Base-by-base conservation (phyloP, 2,113 vertebrate genomes). In the Nesoenas mayeri region DNA sequence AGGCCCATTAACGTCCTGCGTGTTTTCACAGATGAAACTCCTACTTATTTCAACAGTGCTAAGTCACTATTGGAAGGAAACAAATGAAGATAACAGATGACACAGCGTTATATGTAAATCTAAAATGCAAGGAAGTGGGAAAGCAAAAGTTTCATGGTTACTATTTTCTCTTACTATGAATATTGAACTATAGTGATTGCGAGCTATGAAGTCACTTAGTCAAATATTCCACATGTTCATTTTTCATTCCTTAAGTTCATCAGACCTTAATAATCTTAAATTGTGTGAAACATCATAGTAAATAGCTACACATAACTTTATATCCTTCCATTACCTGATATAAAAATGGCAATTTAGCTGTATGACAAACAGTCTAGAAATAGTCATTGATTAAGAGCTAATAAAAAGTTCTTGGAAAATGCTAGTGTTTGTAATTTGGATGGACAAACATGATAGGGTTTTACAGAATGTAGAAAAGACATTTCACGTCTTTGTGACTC, bases 221-320 rank as follows among this genome's bases (percentile, higher is more conserved):
- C 58, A 73, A 81, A 65, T 74, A 88, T 44, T 85, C 48, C 11
- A 8, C 42, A 91, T 74, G 78, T 18, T 88, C 53, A 54, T 82
- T 94, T 96, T 95, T 95, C 72, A 78, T 83, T 90, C 42, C 32
- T 62, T 50, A 86, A 82, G 15, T 44, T 86, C 42, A 73, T 86
- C 58, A 85, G 44, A 93, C 58, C 25, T 79, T 84, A 81, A 60
- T 80, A 58, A 62, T 56, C 71, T 1, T 47, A 89, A 71, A 83
- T 36, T 57, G 53, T 42, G 20, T 60, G 60, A 83, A 88, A 66
- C 48, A 24, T 73, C 61, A 73, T 22, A 72, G 50, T 78, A 81
- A 91, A 62, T 84, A 84, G 21, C 22, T 51, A 15, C 21, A 67
- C 6, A 53, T 4, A 25, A 42, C 71, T 70, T 80, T 62, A 71